phyloP scores from a whole-genome alignment of 2,113 vertebrate genomes.

The Plotosus lineatus region DNA sequence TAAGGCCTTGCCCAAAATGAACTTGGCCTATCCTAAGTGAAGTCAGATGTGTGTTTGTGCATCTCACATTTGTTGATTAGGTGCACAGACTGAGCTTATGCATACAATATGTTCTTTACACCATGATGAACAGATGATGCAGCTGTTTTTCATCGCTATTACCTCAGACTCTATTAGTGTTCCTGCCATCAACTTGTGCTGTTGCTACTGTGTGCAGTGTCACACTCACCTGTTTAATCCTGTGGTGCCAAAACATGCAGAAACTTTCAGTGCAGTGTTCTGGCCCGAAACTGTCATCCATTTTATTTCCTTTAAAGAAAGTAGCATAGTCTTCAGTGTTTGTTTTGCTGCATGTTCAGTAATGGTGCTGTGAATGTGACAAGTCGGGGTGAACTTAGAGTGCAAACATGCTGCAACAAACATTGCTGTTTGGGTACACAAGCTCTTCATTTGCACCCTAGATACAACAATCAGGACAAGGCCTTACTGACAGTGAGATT shows the following conservation, averaged over 20 bases:
- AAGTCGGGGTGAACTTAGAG: constrained; percentile 41
- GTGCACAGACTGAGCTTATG: constrained; percentile 33
- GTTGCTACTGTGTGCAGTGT: constrained; percentile 33
- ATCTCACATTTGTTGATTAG: constrained; percentile 54
- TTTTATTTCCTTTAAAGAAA: constrained; percentile 44
- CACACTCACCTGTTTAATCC: constrained; percentile 17
- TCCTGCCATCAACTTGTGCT: constrained; percentile 47
- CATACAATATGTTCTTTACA: constrained; percentile 44
- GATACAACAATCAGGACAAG: constrained; percentile 25
- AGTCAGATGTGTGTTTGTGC: constrained; percentile 33
- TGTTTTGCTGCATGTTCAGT: constrained; percentile 33
- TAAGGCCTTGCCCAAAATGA: constrained; percentile 59
- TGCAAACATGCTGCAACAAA: constrained; percentile 50
- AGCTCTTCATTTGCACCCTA: constrained; percentile 38
- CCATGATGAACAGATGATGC: constrained; percentile 63
- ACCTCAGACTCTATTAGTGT: constrained; percentile 56
- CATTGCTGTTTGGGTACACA: constrained; percentile 45
- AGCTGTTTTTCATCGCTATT: constrained; percentile 64
- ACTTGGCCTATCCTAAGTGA: constrained; percentile 56
- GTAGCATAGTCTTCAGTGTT: constrained; percentile 38
- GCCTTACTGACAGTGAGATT: background rate
- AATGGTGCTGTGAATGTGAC: constrained; percentile 51
- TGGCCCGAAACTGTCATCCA: background rate
- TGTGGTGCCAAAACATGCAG: constrained; percentile 3
- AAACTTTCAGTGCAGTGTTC: background rate